Evolutionary conservation across 2,888 invertebrate genomes (phyloP), one percentile per base, ranked within the genome.

Genomic region (Athrips mouffetella): DNA sequence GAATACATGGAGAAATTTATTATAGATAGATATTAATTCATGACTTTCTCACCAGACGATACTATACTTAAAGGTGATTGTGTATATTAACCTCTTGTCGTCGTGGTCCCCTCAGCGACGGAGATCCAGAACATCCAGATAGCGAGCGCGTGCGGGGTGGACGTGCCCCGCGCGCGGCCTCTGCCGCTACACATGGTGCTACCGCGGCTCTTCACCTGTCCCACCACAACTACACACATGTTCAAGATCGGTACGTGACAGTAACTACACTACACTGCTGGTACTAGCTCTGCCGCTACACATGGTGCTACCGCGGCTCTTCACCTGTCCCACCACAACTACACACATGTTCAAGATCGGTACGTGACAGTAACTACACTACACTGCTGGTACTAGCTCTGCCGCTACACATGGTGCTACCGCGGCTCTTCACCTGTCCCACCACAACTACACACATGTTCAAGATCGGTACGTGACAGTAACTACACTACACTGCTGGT

Each of bases 211-310:
- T 99, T 98, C 84, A 96, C 98, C 1, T 98, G 98, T 75, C 97
- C 98, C 31, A 96, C 98, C 35, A 90, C 98, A 52, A 90, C 93
- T 53, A 96, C 98, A 1, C 92, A 93, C 64, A 95, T 96, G 86
- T 98, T 98, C 76, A 98, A 98, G 92, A 95, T 98, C 58, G 98
- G 98, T 96, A n/a, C n/a, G n/a, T n/a, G n/a, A n/a, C n/a, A n/a
- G n/a, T n/a, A n/a, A n/a, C n/a, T n/a, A n/a, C n/a, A n/a, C n/a
- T n/a, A n/a, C n/a, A n/a, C n/a, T n/a, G n/a, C n/a, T n/a, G n/a
- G n/a, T n/a, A n/a, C n/a, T n/a, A n/a, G n/a, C 93, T 57, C 92
- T 99, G 67, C 98, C 98, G 23, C 95, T 98, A 70, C 92, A 96
- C 84, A 98, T 98, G 98, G 93, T 98, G 70, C 94, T 98, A 80